Conservation (phyloP, 2,113 vertebrate species). For the Equus przewalskii region DNA sequence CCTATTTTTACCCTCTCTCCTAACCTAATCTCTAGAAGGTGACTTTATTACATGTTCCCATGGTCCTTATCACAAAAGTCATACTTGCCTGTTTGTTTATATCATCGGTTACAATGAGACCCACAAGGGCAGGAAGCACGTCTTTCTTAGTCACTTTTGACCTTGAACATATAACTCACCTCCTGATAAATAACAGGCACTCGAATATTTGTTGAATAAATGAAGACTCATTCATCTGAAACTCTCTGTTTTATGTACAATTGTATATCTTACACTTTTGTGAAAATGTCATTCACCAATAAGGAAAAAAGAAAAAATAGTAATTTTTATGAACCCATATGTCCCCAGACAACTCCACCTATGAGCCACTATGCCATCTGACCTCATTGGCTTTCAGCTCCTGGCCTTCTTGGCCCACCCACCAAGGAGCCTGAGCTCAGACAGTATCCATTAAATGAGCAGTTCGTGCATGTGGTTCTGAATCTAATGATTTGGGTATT, state of each 20-base stretch:
- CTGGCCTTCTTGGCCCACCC: neutral
- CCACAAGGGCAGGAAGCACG: neutral
- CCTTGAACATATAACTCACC: neutral
- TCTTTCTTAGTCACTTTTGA: neutral
- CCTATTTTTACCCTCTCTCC: neutral
- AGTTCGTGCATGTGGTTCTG: neutral
- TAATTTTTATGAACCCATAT: neutral
- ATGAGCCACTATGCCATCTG: neutral
- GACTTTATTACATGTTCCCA: neutral
- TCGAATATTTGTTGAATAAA: neutral
- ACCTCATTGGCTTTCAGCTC: neutral
- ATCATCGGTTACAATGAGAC: neutral
- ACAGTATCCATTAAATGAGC: neutral
- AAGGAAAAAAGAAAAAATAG: neutral
- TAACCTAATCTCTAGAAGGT: neutral
- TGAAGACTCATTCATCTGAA: neutral
- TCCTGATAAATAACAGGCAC: neutral
- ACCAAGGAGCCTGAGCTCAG: neutral
- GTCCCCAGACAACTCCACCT: neutral
- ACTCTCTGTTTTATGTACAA: neutral
- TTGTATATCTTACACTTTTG: neutral
- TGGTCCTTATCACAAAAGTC: neutral
- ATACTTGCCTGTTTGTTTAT: neutral
- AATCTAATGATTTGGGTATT: neutral
- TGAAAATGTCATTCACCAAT: conserved; percentile 36